Evolutionary conservation across 2,113 vertebrate genomes (phyloP), one percentile per base, ranked within the genome.

Genomic region (Cyprinodon brontotheroides): DNA sequence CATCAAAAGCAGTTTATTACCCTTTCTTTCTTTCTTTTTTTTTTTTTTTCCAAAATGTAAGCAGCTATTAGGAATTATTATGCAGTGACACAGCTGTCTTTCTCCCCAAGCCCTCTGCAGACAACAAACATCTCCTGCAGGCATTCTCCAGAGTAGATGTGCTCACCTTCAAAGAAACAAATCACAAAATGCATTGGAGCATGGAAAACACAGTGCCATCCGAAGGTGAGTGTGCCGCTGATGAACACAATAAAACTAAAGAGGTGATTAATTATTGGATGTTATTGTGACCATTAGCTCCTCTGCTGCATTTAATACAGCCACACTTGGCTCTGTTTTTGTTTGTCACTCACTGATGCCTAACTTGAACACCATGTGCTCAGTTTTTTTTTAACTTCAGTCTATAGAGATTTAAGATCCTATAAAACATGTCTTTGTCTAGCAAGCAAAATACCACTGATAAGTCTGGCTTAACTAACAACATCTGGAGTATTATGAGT

Each of bases 201-300:
- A 86, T 94, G 89, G 92, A 95, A 83, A 94, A 92, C 86, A 76
- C 85, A 65, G 93, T 91, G 71, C 89, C 77, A 64, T 93, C 91
- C 61, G 72, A 72, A 90, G 92, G 91, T 93, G 62, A 93, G 92
- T 78, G 70, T 78, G 70, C 72, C 71, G 78, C 85, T 86, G 85
- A 86, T 78, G 71, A 84, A 76, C 88, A 78, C 80, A 85, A 77
- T 84, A 89, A 90, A 90, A 85, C 69, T 80, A 77, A 89, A 89
- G 80, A 79, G 84, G 80, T 87, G 76, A 82, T 87, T 90, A 82
- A 87, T 91, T 92, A 86, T 71, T 64, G 73, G 71, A 79, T 76
- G 81, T 74, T 83, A 79, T 86, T 86, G 81, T 86, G 79, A 84
- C 86, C 84, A 85, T 66, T 57, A 61, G 73, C 61, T 76, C 81